phyloP scores from a whole-genome alignment of 2,888 invertebrate species.

The Pristionchus entomophagus region DNA sequence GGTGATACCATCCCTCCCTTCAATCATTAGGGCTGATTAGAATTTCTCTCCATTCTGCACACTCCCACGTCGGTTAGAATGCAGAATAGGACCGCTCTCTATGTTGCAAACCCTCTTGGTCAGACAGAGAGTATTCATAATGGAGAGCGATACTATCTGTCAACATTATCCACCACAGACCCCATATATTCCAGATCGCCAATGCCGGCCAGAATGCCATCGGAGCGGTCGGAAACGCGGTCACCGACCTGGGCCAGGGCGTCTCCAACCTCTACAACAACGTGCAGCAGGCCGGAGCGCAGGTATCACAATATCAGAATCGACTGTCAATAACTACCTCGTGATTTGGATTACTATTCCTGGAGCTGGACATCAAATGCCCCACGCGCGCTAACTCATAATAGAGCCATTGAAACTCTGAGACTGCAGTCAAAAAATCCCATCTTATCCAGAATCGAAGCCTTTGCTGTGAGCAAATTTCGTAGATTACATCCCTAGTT shows the following conservation, averaged over 20 bases:
- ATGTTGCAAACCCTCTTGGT: too few species aligned
- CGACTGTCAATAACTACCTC: too few species aligned
- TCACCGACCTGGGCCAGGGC: not conserved
- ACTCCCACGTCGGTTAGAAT: not conserved
- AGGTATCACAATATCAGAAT: too few species aligned
- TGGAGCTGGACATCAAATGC: too few species aligned
- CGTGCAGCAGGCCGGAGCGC: not conserved
- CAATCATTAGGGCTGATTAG: not conserved
- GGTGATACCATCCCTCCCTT: not conserved
- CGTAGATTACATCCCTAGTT: too few species aligned
- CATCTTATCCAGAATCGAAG: not conserved
- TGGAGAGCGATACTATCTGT: too few species aligned
- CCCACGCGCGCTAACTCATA: too few species aligned
- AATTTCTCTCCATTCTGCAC: not conserved
- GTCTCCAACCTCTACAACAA: not conserved
- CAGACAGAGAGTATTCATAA: too few species aligned
- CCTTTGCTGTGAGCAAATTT: not conserved
- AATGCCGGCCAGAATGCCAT: not conserved
- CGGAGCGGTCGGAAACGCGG: not conserved
- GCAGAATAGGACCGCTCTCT: too few species aligned
- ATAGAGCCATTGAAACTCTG: too few species aligned
- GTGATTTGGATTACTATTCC: too few species aligned
- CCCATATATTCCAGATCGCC: not conserved
- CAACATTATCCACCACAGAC: too few species aligned
- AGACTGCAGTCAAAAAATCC: not conserved